phyloP scores from a whole-genome alignment of 1,140 invertebrate genomes.

The Callitettix versicolor region DNA sequence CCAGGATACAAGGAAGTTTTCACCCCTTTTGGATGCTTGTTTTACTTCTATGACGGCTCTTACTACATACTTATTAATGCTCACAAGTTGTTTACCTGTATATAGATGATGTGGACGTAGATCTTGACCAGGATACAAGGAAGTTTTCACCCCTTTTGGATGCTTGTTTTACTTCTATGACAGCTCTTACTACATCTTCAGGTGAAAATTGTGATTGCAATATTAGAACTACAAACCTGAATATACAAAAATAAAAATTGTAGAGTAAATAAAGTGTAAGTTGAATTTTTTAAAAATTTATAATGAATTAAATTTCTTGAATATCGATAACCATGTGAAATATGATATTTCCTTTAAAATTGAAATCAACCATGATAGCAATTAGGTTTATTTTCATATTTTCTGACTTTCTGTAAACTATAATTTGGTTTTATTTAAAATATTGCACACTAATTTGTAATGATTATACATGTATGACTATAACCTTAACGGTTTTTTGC shows the following conservation, averaged over 20 bases:
- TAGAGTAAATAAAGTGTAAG: not conserved
- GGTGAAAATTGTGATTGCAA: conserved; percentile 39
- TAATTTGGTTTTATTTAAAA: no score
- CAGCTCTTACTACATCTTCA: conserved; percentile 41
- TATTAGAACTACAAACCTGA: conserved; percentile 37
- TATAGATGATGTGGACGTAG: conserved; percentile 49
- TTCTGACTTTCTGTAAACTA: not conserved
- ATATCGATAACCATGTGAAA: not conserved
- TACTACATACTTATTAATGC: no score
- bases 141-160: conserved; percentile 45
- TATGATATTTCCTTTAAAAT: not conserved
- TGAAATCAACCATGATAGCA: not conserved
- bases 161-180: conserved; percentile 33
- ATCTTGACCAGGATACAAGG: conserved; percentile 51
- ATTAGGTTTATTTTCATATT: not conserved
- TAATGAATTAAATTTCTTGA: not conserved
- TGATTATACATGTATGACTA: no score
- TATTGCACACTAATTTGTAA: no score
- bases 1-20: no score
- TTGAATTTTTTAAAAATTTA: not conserved
- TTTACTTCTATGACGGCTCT: no score
- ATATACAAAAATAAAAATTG: not conserved
- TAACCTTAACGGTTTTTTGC: no score
- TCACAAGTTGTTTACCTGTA: conserved; percentile 46
- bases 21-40: no score